Conservation (phyloP, 2,888 invertebrate genomes). For the Hemithea aestivaria region DNA sequence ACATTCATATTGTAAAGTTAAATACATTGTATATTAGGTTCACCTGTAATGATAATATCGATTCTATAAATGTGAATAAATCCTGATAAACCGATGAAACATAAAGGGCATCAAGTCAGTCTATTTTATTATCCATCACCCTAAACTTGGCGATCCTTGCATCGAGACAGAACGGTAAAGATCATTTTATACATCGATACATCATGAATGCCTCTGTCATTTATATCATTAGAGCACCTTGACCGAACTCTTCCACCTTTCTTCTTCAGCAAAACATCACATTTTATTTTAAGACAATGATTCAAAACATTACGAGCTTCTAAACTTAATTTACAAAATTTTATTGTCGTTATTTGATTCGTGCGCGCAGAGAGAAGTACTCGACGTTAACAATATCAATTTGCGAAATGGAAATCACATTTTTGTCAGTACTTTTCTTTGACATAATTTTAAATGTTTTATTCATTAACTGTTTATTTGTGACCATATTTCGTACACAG, state of each 20-base stretch:
- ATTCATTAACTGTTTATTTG: constrained; percentile 48
- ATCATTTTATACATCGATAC: constrained; percentile 71
- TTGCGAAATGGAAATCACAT: constrained; percentile 1
- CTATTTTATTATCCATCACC: constrained; percentile 63
- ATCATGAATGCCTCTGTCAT: constrained; percentile 78
- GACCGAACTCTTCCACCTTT: constrained; percentile 65
- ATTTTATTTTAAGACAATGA: constrained; percentile 50
- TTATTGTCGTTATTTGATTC: constrained; percentile 46
- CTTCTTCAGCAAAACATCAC: constrained; percentile 57
- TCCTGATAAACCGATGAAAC: constrained; percentile 61
- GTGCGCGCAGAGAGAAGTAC: constrained; percentile 56
- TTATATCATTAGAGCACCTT: constrained; percentile 75
- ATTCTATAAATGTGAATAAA: constrained; percentile 77
- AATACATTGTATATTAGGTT: constrained; percentile 70
- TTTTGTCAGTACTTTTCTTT: constrained; percentile 60
- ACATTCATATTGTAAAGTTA: constrained; percentile 73
- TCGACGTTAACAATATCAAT: constrained; percentile 26
- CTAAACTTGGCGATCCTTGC: constrained; percentile 69
- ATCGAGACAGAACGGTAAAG: constrained; percentile 75
- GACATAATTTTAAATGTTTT: constrained; percentile 43
- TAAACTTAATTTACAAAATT: constrained; percentile 54
- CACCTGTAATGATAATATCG: constrained; percentile 68
- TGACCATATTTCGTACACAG: constrained; percentile 60
- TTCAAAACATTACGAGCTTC: constrained; percentile 60
- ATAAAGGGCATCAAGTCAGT: constrained; percentile 60